Base-by-base conservation (phyloP, 2,888 invertebrate species). In the Sycophila texana region DNA sequence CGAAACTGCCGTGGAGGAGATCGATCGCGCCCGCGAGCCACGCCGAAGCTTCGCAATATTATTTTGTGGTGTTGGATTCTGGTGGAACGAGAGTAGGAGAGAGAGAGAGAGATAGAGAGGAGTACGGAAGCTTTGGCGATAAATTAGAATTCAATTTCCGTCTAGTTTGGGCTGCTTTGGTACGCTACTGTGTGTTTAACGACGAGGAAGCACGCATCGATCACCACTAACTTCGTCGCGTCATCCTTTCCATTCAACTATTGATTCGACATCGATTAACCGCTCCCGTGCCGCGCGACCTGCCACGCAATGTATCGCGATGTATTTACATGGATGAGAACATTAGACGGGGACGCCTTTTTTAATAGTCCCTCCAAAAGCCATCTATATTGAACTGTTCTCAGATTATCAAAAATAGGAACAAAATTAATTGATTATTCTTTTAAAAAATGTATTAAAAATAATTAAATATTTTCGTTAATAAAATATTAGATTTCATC, bases 221-320 rank as follows among this genome's bases (percentile, higher is more conserved):
- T 88, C 88, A 87, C 68, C 58, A 22, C 82, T 18, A 79, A 83
- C 83, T 88, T 88, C 84, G 87, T 87, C 86, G 83, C 84, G 87
- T 88, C 88, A 87, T 86, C 84, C 84, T 84, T 79, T 77, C 55
- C 49, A 70, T 79, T 74, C 67, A 73, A 1, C 5, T 49, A 78
- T 76, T 71, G 82, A 82, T 84, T 85, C 84, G 83, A 81, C 84
- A 84, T 84, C 86, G 83, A 83, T 86, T 86, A 85, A 84, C 83
- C 74, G 81, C 82, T 83, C 66, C 71, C 47, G 61, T 4, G 14
- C 13, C 5, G 14, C 20, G 22, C 60, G 57, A 76, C 53, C 65
- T 72, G 71, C 18, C 10, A 63, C 58, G 20, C 58, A 39, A 39
- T 39, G 0, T 39, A 39, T 39, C 39, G 39, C 39, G 10, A 39